Conservation (phyloP, 2,888 invertebrate species). For the Trissonchulus latispiculum region DNA sequence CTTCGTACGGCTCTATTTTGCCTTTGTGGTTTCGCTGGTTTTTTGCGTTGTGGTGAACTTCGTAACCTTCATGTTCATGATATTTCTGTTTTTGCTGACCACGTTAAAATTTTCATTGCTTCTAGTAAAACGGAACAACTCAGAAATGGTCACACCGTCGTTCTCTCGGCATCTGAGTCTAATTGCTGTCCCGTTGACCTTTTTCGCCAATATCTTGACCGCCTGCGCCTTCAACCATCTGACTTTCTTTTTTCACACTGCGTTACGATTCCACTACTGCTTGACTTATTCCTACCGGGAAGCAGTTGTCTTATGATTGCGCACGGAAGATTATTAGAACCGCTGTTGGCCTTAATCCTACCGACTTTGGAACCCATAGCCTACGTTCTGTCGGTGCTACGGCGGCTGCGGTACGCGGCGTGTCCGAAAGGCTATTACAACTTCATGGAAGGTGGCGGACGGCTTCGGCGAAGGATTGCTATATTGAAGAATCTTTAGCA, state of each 20-base stretch:
- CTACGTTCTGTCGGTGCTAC: neutral
- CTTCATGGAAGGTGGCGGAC: neutral
- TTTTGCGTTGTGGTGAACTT: conserved; percentile 2
- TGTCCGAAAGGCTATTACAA: neutral
- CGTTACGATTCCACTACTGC: neutral
- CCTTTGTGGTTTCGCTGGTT: neutral
- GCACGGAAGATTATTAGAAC: neutral
- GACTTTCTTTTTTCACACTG: neutral
- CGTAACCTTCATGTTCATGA: neutral
- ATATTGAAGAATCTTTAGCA: no score
- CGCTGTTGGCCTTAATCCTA: neutral
- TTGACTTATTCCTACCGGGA: neutral
- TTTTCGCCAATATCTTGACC: no score
- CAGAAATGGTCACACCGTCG: neutral
- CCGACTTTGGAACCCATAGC: neutral
- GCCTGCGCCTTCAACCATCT: no score
- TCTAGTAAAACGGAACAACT: neutral
- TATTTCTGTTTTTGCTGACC: neutral
- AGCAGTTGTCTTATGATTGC: neutral
- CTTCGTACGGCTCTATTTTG: conserved; percentile 3
- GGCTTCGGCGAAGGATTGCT: neutral
- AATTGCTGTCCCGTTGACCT: neutral
- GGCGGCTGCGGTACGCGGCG: neutral
- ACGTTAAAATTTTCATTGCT: neutral
- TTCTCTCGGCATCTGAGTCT: neutral